A percentile compares a stretch with the other conserved stretches of the same genome.
Conservation (phyloP, 2,888 invertebrate genomes). For the Heteropelma amictum region DNA sequence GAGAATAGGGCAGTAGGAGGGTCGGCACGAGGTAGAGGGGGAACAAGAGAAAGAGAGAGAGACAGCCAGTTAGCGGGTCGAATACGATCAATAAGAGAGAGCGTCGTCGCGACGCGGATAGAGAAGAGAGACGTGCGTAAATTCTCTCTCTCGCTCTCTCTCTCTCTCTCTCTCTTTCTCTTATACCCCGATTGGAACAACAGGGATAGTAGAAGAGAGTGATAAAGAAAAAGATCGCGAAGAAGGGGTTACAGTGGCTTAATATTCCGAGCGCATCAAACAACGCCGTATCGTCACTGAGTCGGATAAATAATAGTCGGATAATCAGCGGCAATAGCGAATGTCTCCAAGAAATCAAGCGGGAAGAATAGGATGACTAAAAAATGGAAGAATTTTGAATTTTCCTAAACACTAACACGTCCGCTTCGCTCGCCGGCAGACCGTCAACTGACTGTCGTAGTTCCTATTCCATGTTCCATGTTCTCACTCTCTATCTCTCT, state of each 20-base stretch:
- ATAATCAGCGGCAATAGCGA: slow-evolving; percentile 34
- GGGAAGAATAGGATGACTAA: slow-evolving; percentile 15
- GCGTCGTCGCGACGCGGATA: slow-evolving; percentile 54
- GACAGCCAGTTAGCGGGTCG: slow-evolving; percentile 69
- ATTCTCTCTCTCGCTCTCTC: slow-evolving; percentile 3
- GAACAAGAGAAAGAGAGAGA: slow-evolving; percentile 29
- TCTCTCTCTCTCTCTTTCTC: slow-evolving; percentile 10
- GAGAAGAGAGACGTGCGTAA: slow-evolving; percentile 20
- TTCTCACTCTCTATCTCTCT: slow-evolving; percentile 1
- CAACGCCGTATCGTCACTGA: slow-evolving; percentile 18
- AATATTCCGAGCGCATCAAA: slow-evolving; percentile 44
- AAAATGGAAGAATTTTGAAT: not conserved
- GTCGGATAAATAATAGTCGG: too few relatives aligned
- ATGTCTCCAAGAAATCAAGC: not conserved
- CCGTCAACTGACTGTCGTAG: slow-evolving; percentile 77
- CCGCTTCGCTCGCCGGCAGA: slow-evolving; percentile 75
- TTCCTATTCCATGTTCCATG: slow-evolving; percentile 41
- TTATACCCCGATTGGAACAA: not conserved
- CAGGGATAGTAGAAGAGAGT: slow-evolving; percentile 14
- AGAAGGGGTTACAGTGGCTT: slow-evolving; percentile 28
- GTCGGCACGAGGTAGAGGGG: slow-evolving; percentile 16
- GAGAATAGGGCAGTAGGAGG: not conserved
- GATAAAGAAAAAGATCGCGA: slow-evolving; percentile 14
- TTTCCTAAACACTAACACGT: slow-evolving; percentile 56
- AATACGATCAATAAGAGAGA: slow-evolving; percentile 74